A percentile compares a stretch with the other conserved stretches of the same genome.
Conservation (phyloP, 1,140 invertebrate species). For the Gryon sp. region DNA sequence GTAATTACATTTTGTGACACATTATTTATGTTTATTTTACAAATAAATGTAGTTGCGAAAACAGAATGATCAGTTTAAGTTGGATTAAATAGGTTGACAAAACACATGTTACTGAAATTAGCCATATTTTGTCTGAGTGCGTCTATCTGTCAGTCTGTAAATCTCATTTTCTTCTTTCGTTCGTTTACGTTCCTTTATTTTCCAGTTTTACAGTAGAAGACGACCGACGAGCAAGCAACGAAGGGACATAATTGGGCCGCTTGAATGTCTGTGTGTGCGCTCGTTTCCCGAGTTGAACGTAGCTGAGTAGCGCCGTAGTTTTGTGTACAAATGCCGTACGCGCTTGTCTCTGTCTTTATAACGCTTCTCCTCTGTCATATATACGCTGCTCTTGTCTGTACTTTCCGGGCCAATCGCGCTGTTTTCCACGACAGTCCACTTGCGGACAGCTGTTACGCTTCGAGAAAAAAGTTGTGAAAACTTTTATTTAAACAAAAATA, state of each 20-base stretch:
- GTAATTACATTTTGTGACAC: too few relatives aligned
- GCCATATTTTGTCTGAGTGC: neutral
- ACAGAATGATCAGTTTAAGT: too few relatives aligned
- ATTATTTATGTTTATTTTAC: too few relatives aligned
- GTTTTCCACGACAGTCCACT: constrained; percentile 20
- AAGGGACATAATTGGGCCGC: constrained; percentile 26
- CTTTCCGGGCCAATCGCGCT: constrained; percentile 18
- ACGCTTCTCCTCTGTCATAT: constrained; percentile 33
- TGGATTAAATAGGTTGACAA: too few relatives aligned
- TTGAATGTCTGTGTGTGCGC: constrained; percentile 57
- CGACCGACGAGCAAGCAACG: constrained; percentile 29
- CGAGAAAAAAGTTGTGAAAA: constrained; percentile 21
- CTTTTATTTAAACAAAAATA: too few relatives aligned
- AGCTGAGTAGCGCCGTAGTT: constrained; percentile 30
- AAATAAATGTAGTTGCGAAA: too few relatives aligned
- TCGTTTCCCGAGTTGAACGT: constrained; percentile 48
- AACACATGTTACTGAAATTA: too few relatives aligned
- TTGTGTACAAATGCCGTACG: constrained; percentile 30
- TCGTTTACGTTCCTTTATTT: constrained; percentile 48
- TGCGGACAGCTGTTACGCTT: constrained; percentile 11
- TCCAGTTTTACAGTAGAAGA: constrained; percentile 56
- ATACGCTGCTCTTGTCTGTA: constrained; percentile 4
- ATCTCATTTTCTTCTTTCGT: constrained; percentile 5
- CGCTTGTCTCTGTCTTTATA: constrained; percentile 29
- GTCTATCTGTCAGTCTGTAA: neutral